A percentile compares a stretch with the other conserved stretches of the same genome.
Evolutionary conservation across 2,797 vertebrate species (phyloP).

Genomic region (Poecilia velifera): DNA sequence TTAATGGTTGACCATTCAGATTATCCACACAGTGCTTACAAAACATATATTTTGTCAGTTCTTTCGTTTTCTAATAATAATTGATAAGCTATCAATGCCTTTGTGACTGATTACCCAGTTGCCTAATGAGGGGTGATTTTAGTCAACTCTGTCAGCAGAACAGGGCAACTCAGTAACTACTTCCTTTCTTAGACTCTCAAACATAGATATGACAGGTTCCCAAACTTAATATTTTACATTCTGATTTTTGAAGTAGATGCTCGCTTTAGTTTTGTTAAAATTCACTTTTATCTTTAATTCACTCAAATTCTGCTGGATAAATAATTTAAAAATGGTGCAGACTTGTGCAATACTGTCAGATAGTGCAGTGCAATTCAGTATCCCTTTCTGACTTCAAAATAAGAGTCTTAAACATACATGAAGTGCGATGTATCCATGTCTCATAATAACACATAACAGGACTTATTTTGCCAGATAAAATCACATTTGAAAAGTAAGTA

Average conservation of each 20-base stretch:
- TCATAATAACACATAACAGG: not conserved
- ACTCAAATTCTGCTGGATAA: not conserved
- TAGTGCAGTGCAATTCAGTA: not conserved
- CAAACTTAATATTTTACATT: not conserved
- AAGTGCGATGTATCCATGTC: not conserved
- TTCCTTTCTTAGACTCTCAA: not conserved
- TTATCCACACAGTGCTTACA: not conserved
- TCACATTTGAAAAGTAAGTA: not conserved
- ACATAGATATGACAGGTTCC: not conserved
- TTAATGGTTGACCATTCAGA: not conserved
- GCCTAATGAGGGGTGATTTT: not conserved
- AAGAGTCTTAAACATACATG: not conserved
- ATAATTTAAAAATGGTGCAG: too few relatives aligned
- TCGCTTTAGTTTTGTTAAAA: not conserved
- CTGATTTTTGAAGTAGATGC: not conserved
- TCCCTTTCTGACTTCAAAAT: not conserved
- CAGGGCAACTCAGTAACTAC: not conserved
- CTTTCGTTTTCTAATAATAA: not conserved
- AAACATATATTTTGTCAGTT: not conserved
- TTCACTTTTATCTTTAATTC: not conserved
- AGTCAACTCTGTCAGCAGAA: not conserved
- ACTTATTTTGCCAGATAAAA: not conserved
- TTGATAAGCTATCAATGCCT: not conserved
- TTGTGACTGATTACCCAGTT: not conserved
- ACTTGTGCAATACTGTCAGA: not conserved